Base-by-base conservation (phyloP, 2,113 vertebrate species). In the Vulpes ferrilata region DNA sequence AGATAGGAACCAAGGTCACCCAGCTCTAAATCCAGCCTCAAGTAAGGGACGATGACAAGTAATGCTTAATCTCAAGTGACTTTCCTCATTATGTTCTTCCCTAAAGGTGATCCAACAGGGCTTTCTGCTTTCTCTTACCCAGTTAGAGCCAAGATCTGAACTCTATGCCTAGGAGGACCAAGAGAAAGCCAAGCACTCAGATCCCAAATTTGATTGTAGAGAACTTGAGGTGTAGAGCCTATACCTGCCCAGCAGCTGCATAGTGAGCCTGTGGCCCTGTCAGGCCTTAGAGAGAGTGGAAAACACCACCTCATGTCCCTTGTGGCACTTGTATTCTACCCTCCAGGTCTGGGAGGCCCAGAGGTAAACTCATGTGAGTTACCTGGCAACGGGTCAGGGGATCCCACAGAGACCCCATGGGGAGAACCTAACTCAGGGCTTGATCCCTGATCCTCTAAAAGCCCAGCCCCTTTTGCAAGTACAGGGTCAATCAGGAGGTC, bases 281-380 rank as follows among this genome's bases (percentile, higher is more conserved):
- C 53, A 43, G 85, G 74, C 81, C 43, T 57, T 35, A 43, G 35
- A 89, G 15, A 71, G 38, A 76, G 82, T 95, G 92, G 92, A 97
- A 96, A 97, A 97, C 11, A 96, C 92, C 71, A 93, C 30, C 38
- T 96, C 59, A 81, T 73, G 60, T 81, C 84, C 93, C 97, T 87
- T 51, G 48, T 55, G 80, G 30, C 35, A 71, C 60, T 25, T 78
- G 84, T 97, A 35, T 93, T 96, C 76, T 81, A 81, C 65, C 53
- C 62, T 95, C 73, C 57, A 93, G 51, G 35, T 51, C 59, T 81
- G 93, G 84, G 95, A 97, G 83, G 69, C 97, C 81, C 97, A 67
- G 30, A 96, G 74, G 97, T 79, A 96, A 95, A 95, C 69, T 97
- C 92, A 87, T 38, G 13, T 65, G 88, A 38, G 48, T 97, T 55